Conservation (phyloP, 1,140 invertebrate genomes). For the Chrysopa pallens region DNA sequence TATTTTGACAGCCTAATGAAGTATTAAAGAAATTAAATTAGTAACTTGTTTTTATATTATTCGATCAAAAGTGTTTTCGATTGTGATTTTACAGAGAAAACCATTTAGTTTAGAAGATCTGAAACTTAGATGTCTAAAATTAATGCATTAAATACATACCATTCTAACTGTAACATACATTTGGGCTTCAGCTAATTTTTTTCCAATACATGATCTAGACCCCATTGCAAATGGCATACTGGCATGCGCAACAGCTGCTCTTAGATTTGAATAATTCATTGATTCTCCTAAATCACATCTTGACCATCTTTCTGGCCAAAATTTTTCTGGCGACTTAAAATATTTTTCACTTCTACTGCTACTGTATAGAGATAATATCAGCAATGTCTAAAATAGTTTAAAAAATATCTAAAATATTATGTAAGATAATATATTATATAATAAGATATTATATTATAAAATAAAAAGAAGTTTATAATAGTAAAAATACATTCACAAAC, state of each 20-base stretch:
- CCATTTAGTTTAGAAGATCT: too few species aligned
- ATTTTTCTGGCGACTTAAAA: slow-evolving; percentile 47
- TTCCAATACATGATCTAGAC: slow-evolving; percentile 62
- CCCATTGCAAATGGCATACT: slow-evolving; percentile 69
- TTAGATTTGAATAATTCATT: slow-evolving; percentile 22
- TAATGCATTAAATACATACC: slow-evolving; percentile 23
- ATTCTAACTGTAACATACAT: slow-evolving; percentile 41
- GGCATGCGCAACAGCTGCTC: slow-evolving; percentile 39
- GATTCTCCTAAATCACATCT: slow-evolving; percentile 18
- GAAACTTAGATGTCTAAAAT: too few species aligned
- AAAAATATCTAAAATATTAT: too few species aligned
- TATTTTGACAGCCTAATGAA: too few species aligned
- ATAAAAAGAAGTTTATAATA: too few species aligned
- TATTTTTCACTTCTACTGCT: slow-evolving; percentile 48
- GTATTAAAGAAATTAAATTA: too few species aligned
- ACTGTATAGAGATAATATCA: slow-evolving; percentile 67
- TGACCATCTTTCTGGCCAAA: slow-evolving; percentile 62
- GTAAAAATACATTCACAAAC: too few species aligned
- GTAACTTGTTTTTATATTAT: too few species aligned
- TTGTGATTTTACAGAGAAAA: too few species aligned
- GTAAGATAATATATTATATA: too few species aligned
- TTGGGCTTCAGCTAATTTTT: slow-evolving; percentile 57
- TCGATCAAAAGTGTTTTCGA: too few species aligned
- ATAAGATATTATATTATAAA: too few species aligned
- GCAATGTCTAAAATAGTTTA: slow-evolving; percentile 38